Base-by-base conservation (phyloP, 2,888 invertebrate species). In the Arge pagana region DNA sequence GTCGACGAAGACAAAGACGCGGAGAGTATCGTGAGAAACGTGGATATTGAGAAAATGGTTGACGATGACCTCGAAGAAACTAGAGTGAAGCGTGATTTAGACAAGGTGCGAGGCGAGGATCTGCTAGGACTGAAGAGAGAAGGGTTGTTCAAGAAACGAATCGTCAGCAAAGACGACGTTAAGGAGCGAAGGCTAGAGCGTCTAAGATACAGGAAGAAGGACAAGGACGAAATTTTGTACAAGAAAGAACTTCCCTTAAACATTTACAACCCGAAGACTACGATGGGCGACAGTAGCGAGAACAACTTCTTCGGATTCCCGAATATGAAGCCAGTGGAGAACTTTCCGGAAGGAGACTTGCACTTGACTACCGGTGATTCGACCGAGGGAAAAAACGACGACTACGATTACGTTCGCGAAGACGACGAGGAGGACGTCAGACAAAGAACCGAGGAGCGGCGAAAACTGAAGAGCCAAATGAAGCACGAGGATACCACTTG, bases 251-350 rank as follows among this genome's bases (percentile, higher is more conserved):
- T 30, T 2, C 48, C 41, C 10, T 7, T 55, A 0, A 37, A 41
- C 4, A 35, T 48, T 19, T 54, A 57, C 13, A 56, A 57, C 35
- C 23, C 37, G 2, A 53, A 50, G 24, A 39, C 26, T 4, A 41
- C 18, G 5, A n/a, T n/a, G n/a, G 30, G 18, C 7, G 60, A 63
- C 5, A 67, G 58, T 45, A 50, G 15, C 1, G 67, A 70, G 7
- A 63, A 67, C 23, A 58, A 61, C 28, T 72, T 70, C 36, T 65
- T 63, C 16, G 68, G 65, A 2, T 65, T 71, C 49, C 50, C 55
- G 6, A 31, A 50, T 13, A 54, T 41, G 10, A 54, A 62, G 4
- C 62, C 67, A 0, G 4, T 54, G 1, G 50, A 55, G 8, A 56
- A 56, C 13, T 72, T 68, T 13, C 67, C 68, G 0, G 24, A 57